Evolutionary conservation across 2,113 vertebrate genomes (phyloP), one percentile per base, ranked within the genome.

Genomic region (Dromaius novaehollandiae): DNA sequence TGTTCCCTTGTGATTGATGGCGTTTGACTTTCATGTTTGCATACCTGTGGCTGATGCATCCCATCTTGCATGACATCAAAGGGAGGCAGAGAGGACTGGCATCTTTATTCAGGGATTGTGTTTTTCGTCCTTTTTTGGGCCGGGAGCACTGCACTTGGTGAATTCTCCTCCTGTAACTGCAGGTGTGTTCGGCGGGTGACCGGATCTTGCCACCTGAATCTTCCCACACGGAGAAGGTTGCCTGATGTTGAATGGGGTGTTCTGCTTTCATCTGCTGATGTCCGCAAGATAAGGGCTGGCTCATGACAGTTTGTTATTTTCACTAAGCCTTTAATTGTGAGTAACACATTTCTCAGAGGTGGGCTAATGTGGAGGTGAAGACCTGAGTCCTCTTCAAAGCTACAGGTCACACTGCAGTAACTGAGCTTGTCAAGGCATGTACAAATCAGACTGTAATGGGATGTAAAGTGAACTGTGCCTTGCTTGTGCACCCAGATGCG

Each of bases 51-150:
- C 84, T 89, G 94, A 81, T 91, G 82, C 68, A 84, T 97, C 64
- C 66, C 71, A 56, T 81, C 84, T 74, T 88, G 78, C 44, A 63
- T 42, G 53, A 97, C 94, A 89, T 97, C 94, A 97, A 97, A 96
- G 89, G 9, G 11, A 93, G 30, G 50, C 44, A 85, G 50, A 5
- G 0, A 2, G 75, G 63, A 78, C 53, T 63, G 94, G 75, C 78
- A 86, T 70, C 58, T 85, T 55, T 78, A 77, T 80, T 82, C 2
- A 0, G 85, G 68, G 89, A 65, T 94, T 11, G 0, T 42, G 36
- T 58, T 95, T 76, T 88, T 66, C 0, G 0, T 86, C 87, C 79
- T 95, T 88, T 82, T n/a, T 93, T 50, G 42, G n/a, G 60, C 66
- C 2, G 4, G 71, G 30, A 88, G 63, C 1, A 0, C 19, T 30